A percentile compares a stretch with the other conserved stretches of the same genome.
Evolutionary conservation across 2,888 invertebrate species (phyloP).

Genomic region (Clusia tigrina): DNA sequence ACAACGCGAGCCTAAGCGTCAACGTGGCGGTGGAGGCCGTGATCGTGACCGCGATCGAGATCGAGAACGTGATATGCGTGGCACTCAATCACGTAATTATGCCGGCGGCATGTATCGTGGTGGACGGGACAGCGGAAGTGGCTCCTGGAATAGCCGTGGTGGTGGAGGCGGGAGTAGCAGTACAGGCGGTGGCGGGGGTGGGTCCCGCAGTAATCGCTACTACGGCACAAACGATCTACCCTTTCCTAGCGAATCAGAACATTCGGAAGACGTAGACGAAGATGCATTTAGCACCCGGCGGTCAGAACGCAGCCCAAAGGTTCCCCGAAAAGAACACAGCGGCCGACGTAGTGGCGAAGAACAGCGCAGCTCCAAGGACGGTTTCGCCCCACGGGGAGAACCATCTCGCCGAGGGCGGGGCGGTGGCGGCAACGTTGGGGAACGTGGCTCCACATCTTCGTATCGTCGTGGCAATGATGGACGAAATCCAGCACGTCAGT

Average conservation of each 20-base stretch:
- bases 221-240: slow-evolving; percentile 61
- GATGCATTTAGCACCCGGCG: slow-evolving; percentile 70
- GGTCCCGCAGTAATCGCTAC: slow-evolving; percentile 44
- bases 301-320: slow-evolving; percentile 67
- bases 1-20: slow-evolving; percentile 45
- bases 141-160: slow-evolving; percentile 41
- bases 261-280: slow-evolving; percentile 78
- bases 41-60: slow-evolving; percentile 44
- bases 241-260: slow-evolving; percentile 71
- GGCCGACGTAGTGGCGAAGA: slow-evolving; percentile 25
- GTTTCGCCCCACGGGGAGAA: slow-evolving; percentile 87
- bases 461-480: slow-evolving; percentile 63
- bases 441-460: slow-evolving; percentile 64
- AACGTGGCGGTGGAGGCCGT: slow-evolving; percentile 62
- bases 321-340: slow-evolving; percentile 28
- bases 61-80: slow-evolving; percentile 64
- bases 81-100: slow-evolving; percentile 55
- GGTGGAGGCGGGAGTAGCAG: slow-evolving; percentile 59
- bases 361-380: slow-evolving; percentile 66
- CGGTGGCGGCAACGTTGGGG: slow-evolving; percentile 66
- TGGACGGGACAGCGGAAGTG: slow-evolving; percentile 61
- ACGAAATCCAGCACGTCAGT: slow-evolving; percentile 40
- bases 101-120: slow-evolving; percentile 65
- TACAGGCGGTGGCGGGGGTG: slow-evolving; percentile 63
- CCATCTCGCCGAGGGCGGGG: slow-evolving; percentile 88